Conservation (phyloP, 2,888 invertebrate species). For the Hyalella azteca region DNA sequence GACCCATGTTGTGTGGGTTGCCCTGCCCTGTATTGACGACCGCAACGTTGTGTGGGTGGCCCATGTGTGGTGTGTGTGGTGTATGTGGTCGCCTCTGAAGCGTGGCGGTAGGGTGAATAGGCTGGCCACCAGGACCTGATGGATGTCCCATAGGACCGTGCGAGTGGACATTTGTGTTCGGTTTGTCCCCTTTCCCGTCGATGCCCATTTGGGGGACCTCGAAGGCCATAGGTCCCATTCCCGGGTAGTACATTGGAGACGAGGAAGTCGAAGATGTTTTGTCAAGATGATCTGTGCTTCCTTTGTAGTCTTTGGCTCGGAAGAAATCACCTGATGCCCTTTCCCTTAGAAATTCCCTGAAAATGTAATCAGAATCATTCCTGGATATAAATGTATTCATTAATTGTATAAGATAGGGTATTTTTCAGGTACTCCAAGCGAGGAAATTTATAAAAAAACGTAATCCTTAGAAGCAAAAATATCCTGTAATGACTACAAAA, state of each 20-base stretch:
- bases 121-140: slow-evolving; percentile 22
- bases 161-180: slow-evolving; percentile 29
- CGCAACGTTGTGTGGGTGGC: slow-evolving; percentile 37
- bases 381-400: too few species aligned
- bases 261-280: slow-evolving; percentile 46
- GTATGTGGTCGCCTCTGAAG: slow-evolving; percentile 7
- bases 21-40: slow-evolving; percentile 32
- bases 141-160: slow-evolving; percentile 16
- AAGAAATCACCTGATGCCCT: slow-evolving; percentile 55
- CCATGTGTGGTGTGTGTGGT: slow-evolving; percentile 8
- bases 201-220: slow-evolving; percentile 56
- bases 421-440: not conserved
- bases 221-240: slow-evolving; percentile 53
- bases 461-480: too few species aligned
- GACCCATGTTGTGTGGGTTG: slow-evolving; percentile 26
- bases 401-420: too few species aligned
- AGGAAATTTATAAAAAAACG: not conserved
- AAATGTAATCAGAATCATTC: not conserved
- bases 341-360: slow-evolving; percentile 57
- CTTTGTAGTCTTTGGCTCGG: slow-evolving; percentile 53
- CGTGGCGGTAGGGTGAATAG: not conserved
- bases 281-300: slow-evolving; percentile 57
- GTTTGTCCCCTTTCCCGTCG: slow-evolving; percentile 45
- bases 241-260: slow-evolving; percentile 49
- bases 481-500: too few species aligned